These are phyloP conservation scores for Sanderia malayensis DNA, from an alignment of 30 jellyfish, hydroid and myxozoan genomes.

Conservation along the genomic window DNA sequence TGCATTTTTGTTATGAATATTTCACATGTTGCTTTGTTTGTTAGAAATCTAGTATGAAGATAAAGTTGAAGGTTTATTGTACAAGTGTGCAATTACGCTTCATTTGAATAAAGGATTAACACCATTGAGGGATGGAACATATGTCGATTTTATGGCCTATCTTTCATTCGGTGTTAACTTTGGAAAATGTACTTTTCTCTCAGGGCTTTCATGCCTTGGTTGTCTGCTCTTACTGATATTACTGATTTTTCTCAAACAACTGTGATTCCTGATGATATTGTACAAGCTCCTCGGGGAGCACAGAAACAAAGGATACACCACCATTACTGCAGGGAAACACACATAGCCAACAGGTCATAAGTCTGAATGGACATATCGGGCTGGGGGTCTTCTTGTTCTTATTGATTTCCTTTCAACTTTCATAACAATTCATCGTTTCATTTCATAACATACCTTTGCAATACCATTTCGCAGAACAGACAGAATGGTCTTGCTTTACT, in stretches of 20 bases:
- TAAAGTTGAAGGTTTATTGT: background rate
- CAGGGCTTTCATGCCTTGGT: background rate
- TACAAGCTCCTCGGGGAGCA: background rate
- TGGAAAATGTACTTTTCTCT: background rate
- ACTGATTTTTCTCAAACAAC: background rate
- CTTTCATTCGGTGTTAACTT: background rate
- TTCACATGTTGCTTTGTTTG: background rate
- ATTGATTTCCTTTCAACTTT: too few relatives aligned
- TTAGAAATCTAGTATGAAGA: background rate
- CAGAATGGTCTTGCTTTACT: too few relatives aligned
- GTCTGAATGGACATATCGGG: conserved; percentile 1
- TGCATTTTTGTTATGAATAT: background rate
- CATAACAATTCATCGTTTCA: too few relatives aligned
- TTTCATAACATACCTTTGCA: too few relatives aligned
- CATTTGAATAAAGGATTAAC: background rate
- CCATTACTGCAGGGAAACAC: background rate
- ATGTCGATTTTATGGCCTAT: too few relatives aligned
- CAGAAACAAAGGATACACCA: background rate
- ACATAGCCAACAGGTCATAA: background rate
- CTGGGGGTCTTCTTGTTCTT: too few relatives aligned
- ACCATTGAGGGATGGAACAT: too few relatives aligned
- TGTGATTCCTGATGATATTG: background rate
- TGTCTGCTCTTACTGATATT: background rate
- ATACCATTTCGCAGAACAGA: too few relatives aligned
- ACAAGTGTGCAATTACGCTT: background rate